Percentiles rank a stretch among this genome's conserved stretches.
These are phyloP conservation scores for Ypsolopha scabrella DNA, from an alignment of 2,888 invertebrate species.

Conservation along the genomic window DNA sequence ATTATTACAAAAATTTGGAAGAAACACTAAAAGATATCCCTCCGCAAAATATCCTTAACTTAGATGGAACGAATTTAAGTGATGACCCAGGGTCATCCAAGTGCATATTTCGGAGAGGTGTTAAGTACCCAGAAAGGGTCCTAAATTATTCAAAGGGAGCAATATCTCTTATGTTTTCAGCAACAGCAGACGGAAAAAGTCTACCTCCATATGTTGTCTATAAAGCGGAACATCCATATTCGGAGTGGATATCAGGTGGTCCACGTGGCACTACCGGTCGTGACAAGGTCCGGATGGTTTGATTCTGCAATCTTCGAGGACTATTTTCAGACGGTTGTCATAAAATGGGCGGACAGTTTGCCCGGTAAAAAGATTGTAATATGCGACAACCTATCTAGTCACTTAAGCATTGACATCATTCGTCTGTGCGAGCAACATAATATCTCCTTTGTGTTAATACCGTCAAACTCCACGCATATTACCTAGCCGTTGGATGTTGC, in stretches of 20 bases:
- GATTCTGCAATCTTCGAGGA: slow-evolving; percentile 26
- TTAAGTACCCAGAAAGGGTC: slow-evolving; percentile 28
- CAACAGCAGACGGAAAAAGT: slow-evolving; percentile 26
- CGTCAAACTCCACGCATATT: slow-evolving; percentile 25
- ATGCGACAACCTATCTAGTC: slow-evolving; percentile 33
- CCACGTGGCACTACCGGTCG: slow-evolving; percentile 31
- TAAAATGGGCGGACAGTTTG: slow-evolving; percentile 17
- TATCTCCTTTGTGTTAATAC: slow-evolving; percentile 29
- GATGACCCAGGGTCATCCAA: slow-evolving; percentile 11
- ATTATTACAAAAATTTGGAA: slow-evolving; percentile 10
- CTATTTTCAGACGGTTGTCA: slow-evolving; percentile 19
- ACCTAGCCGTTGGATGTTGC: slow-evolving; percentile 31
- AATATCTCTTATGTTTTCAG: slow-evolving; percentile 34
- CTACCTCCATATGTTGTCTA: slow-evolving; percentile 40
- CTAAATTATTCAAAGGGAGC: slow-evolving; percentile 27
- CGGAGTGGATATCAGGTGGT: slow-evolving; percentile 35
- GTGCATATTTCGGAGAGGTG: too few species aligned
- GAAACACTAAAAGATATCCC: not conserved
- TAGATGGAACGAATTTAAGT: slow-evolving; percentile 5
- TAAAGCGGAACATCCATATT: slow-evolving; percentile 33
- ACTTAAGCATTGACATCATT: slow-evolving; percentile 21
- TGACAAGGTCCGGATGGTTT: slow-evolving; percentile 34
- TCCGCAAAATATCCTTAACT: slow-evolving; percentile 2
- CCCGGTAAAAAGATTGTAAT: slow-evolving; percentile 27
- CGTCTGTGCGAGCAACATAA: slow-evolving; percentile 23